Evolutionary conservation across 1,140 invertebrate genomes (phyloP).

Genomic region (Oryctes rhinoceros): DNA sequence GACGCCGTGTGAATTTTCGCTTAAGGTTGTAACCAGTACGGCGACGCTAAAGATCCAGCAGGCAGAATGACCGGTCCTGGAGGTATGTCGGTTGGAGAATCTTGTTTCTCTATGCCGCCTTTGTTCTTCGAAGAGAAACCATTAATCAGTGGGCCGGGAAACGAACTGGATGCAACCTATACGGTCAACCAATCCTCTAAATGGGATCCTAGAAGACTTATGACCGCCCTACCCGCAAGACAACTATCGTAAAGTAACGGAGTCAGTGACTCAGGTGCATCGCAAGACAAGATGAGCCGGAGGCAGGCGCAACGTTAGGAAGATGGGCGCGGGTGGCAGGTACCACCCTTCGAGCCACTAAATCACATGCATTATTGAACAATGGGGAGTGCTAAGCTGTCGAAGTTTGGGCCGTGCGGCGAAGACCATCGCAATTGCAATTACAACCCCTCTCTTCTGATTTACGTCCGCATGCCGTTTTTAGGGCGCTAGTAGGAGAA

Average conservation of each 20-base stretch:
- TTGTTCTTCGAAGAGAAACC: conserved; percentile 46
- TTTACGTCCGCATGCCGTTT: conserved; percentile 10
- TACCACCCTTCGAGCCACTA: conserved; percentile 52
- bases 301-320: background rate
- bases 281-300: conserved; percentile 11
- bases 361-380: conserved; percentile 58
- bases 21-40: background rate
- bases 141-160: conserved; percentile 49
- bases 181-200: conserved; percentile 48
- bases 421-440: conserved; percentile 48
- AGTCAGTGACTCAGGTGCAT: conserved; percentile 54
- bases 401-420: conserved; percentile 43
- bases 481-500: background rate
- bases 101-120: conserved; percentile 38
- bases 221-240: conserved; percentile 48
- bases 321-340: conserved; percentile 36
- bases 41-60: background rate
- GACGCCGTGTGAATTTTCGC: conserved; percentile 39
- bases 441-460: conserved; percentile 19
- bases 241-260: conserved; percentile 26
- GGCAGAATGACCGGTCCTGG: conserved; percentile 24
- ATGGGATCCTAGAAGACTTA: conserved; percentile 52
- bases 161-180: conserved; percentile 41
- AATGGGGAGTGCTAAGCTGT: conserved; percentile 51
- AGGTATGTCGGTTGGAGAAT: conserved; percentile 34